phyloP scores from a whole-genome alignment of 2,888 invertebrate genomes.

The Dendrolimus pini region DNA sequence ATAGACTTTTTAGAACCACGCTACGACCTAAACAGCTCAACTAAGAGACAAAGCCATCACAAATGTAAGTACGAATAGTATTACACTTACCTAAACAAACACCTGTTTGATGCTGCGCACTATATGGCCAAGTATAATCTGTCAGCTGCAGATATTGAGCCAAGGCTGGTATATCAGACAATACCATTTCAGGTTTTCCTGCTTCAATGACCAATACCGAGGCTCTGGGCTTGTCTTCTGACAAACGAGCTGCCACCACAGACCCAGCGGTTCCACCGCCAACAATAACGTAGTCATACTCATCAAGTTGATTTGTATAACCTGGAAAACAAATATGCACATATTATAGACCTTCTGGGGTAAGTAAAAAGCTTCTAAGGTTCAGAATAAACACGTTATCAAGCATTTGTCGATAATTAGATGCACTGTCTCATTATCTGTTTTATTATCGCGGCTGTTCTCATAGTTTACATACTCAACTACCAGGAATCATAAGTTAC shows the following conservation, averaged over 20 bases:
- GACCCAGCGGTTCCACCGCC: constrained; percentile 85
- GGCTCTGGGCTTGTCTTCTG: constrained; percentile 73
- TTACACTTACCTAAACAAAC: constrained; percentile 63
- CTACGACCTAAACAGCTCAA: no score
- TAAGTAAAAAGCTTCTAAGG: no score
- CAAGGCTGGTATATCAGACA: constrained; percentile 77
- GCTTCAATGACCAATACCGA: constrained; percentile 82
- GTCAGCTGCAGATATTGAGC: constrained; percentile 75
- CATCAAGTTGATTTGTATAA: constrained; percentile 40
- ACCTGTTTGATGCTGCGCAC: constrained; percentile 76
- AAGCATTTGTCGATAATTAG: no score
- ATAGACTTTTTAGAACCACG: no score
- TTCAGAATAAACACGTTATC: no score
- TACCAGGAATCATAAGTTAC: not conserved
- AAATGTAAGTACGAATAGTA: no score
- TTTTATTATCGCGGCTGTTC: not conserved
- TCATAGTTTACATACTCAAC: not conserved
- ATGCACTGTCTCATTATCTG: no score
- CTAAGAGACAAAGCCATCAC: no score
- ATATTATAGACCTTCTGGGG: no score
- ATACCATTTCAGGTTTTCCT: constrained; percentile 60
- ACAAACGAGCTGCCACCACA: constrained; percentile 81
- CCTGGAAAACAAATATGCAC: constrained; percentile 27
- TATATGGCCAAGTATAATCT: constrained; percentile 80
- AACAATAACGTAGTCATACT: constrained; percentile 81